Percentiles rank a stretch among this genome's conserved stretches.
Conservation (phyloP, 1,140 invertebrate species). For the Whitmania pigra region DNA sequence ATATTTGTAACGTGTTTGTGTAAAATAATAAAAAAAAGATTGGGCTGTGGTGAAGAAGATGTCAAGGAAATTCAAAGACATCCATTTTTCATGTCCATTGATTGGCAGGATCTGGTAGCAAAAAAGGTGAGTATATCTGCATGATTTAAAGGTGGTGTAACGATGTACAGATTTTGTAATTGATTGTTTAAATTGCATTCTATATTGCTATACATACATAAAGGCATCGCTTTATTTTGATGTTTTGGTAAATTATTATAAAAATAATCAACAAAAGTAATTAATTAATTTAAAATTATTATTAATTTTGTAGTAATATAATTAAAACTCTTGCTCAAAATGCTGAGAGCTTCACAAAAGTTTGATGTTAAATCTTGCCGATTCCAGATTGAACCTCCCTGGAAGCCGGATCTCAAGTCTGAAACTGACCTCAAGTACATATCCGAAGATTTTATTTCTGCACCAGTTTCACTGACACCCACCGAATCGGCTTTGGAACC, state of each 20-base stretch:
- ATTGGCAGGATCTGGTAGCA: slow-evolving; percentile 48
- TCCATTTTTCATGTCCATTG: slow-evolving; percentile 49
- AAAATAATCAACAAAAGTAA: too few species aligned
- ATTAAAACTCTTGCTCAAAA: not conserved
- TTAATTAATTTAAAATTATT: too few species aligned
- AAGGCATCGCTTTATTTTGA: too few species aligned
- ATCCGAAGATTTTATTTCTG: slow-evolving; percentile 39
- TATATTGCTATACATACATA: too few species aligned
- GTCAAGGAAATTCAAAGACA: slow-evolving; percentile 49
- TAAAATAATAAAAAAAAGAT: slow-evolving; percentile 30
- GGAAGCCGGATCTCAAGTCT: slow-evolving; percentile 38
- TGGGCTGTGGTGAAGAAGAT: slow-evolving; percentile 48
- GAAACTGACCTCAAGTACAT: slow-evolving; percentile 40
- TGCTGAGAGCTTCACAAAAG: too few species aligned
- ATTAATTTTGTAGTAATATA: not conserved
- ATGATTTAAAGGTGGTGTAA: too few species aligned
- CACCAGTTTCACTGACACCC: slow-evolving; percentile 35
- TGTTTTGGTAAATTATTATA: too few species aligned
- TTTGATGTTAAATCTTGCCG: not conserved
- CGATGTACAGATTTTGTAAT: too few species aligned
- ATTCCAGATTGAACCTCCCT: slow-evolving; percentile 35
- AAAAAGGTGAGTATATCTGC: slow-evolving; percentile 34
- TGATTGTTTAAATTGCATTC: too few species aligned
- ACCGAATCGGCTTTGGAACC: slow-evolving; percentile 26
- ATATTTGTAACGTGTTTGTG: slow-evolving; percentile 14